phyloP scores from a whole-genome alignment of 2,888 invertebrate species.

The Limulus polyphemus region DNA sequence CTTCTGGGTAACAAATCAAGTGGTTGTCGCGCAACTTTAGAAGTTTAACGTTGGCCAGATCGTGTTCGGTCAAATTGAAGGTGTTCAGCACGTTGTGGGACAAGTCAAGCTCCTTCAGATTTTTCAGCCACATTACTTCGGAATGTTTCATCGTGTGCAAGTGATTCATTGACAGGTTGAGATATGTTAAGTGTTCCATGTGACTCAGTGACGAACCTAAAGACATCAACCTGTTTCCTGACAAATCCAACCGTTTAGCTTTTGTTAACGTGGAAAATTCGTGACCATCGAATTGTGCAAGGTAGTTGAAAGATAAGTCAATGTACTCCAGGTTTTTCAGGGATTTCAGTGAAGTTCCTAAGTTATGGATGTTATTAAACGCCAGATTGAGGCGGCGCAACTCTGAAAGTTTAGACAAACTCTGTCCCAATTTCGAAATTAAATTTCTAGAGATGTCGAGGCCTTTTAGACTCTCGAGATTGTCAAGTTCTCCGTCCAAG shows the following conservation, averaged over 20 bases:
- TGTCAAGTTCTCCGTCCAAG: constrained; percentile 16
- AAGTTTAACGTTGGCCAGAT: neutral
- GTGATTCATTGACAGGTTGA: constrained; percentile 14
- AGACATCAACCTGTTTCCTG: constrained; percentile 11
- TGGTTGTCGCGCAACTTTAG: neutral
- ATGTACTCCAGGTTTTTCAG: neutral
- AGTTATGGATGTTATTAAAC: neutral
- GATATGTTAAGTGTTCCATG: constrained; percentile 5
- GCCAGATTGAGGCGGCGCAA: neutral
- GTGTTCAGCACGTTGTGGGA: constrained; percentile 8
- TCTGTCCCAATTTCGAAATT: constrained; percentile 2
- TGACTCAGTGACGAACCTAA: constrained; percentile 11
- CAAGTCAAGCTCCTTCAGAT: constrained; percentile 11
- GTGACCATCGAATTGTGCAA: neutral
- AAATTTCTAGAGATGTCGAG: constrained; percentile 15
- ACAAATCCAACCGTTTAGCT: constrained; percentile 10
- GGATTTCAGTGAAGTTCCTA: neutral
- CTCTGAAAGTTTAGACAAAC: neutral
- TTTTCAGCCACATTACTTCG: constrained; percentile 8
- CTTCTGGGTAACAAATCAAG: neutral
- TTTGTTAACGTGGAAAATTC: constrained; percentile 7
- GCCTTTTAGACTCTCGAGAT: constrained; percentile 7
- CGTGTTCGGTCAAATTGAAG: neutral
- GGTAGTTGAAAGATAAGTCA: neutral
- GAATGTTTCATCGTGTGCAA: constrained; percentile 2